Evolutionary conservation across 23 tunicate species (phyloP).

Genomic region (Halocynthia roretzi): DNA sequence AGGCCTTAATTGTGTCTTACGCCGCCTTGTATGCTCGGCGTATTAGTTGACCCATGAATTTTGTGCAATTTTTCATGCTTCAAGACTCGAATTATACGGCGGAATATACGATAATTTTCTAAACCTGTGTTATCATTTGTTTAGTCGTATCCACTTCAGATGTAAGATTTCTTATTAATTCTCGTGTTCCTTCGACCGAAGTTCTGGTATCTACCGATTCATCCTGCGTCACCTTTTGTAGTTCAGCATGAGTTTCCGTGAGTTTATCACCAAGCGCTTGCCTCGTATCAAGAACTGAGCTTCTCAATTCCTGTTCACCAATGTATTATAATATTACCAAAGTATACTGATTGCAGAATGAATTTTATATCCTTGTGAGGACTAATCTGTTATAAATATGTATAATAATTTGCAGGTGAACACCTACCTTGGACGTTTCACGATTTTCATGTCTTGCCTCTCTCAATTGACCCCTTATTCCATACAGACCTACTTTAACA

Average conservation of each 20-base stretch:
- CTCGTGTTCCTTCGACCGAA: constrained; percentile 53
- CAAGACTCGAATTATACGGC: too few relatives aligned
- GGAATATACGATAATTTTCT: not conserved
- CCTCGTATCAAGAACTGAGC: constrained; percentile 37
- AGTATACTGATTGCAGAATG: too few relatives aligned
- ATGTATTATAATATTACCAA: too few relatives aligned
- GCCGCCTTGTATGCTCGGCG: too few relatives aligned
- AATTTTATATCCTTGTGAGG: too few relatives aligned
- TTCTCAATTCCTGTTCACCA: constrained; percentile 52
- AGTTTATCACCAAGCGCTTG: constrained; percentile 29
- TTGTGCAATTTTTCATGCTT: too few relatives aligned
- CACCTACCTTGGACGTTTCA: not conserved
- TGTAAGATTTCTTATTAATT: constrained; percentile 43
- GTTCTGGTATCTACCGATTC: constrained; percentile 78
- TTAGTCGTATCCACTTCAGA: constrained; percentile 62
- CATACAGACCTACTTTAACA: constrained; percentile 72
- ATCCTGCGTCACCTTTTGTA: constrained; percentile 38
- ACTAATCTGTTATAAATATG: too few relatives aligned
- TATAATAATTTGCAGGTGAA: too few relatives aligned
- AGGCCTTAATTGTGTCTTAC: too few relatives aligned
- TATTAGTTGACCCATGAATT: too few relatives aligned
- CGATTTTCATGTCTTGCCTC: constrained; percentile 50
- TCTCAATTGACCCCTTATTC: constrained; percentile 55
- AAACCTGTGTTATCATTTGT: constrained; percentile 35
- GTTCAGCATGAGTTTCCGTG: constrained; percentile 47